phyloP scores from a whole-genome alignment of 23 tunicate genomes.

The Ciona savignyi region DNA sequence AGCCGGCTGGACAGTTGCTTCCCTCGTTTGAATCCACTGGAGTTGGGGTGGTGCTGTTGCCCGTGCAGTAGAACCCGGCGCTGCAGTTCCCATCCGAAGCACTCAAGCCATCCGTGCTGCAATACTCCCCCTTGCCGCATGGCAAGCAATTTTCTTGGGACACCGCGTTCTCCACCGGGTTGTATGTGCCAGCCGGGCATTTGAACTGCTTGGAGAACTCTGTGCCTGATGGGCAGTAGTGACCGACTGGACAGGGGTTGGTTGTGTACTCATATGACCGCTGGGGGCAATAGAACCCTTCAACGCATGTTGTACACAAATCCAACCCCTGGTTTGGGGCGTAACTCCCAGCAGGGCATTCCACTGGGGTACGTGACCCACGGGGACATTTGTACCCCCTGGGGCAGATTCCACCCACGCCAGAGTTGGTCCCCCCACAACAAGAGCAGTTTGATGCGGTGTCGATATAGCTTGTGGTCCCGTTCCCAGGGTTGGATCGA shows the following conservation, averaged over 20 bases:
- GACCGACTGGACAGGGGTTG: conserved; percentile 79
- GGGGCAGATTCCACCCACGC: conserved; percentile 83
- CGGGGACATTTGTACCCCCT: conserved; percentile 55
- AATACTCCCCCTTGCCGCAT: conserved; percentile 66
- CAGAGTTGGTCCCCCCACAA: conserved; percentile 57
- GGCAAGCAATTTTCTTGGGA: conserved; percentile 35
- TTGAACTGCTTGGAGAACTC: conserved; percentile 13
- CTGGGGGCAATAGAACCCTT: conserved; percentile 61
- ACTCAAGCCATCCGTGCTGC: conserved; percentile 25
- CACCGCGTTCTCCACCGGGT: conserved; percentile 11
- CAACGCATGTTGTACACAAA: conserved; percentile 42
- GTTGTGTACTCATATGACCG: conserved; percentile 37
- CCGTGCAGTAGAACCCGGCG: conserved; percentile 71
- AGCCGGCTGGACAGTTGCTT: conserved; percentile 82
- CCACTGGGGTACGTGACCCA: conserved; percentile 37
- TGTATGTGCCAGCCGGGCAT: conserved; percentile 81
- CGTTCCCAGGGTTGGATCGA: conserved; percentile 63
- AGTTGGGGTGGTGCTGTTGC: conserved; percentile 29
- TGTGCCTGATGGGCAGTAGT: conserved; percentile 71
- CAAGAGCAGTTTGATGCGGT: conserved; percentile 40
- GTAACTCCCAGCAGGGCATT: conserved; percentile 64
- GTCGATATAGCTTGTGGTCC: conserved; percentile 37
- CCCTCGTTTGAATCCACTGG: conserved; percentile 61
- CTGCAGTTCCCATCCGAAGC: conserved; percentile 59
- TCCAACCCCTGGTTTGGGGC: conserved; percentile 38